Evolutionary conservation across 2,113 vertebrate species (phyloP).

Genomic region (Gambusia affinis): DNA sequence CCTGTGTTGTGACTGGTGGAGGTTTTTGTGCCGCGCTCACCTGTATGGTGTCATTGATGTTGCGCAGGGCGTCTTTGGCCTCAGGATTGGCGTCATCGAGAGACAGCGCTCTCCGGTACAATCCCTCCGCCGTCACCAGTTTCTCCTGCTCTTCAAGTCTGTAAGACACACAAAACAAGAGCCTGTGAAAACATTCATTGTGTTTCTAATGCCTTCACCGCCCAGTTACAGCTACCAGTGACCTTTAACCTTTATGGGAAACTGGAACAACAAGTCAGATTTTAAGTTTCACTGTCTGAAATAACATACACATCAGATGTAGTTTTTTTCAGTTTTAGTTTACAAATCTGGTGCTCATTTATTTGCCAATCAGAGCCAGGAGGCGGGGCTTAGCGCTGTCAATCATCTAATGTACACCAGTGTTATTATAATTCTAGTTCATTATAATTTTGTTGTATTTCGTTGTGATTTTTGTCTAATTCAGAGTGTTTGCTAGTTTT

Average conservation of each 20-base stretch:
- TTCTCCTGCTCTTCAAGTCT: slow-evolving; percentile 97
- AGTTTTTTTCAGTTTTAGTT: too few relatives aligned
- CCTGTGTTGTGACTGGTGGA: too few relatives aligned
- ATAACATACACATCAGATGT: not conserved
- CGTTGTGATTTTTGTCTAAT: too few relatives aligned
- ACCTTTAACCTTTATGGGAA: not conserved
- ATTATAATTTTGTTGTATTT: too few relatives aligned
- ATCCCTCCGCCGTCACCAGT: slow-evolving; percentile 89
- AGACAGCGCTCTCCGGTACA: slow-evolving; percentile 89
- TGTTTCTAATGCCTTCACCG: not conserved
- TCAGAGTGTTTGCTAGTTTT: too few relatives aligned
- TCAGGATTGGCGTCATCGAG: slow-evolving; percentile 90
- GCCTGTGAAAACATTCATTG: not conserved
- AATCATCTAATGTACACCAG: too few relatives aligned
- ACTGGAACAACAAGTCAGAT: not conserved
- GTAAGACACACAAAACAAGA: not conserved
- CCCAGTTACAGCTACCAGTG: not conserved
- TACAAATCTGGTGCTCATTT: too few relatives aligned
- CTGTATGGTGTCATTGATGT: slow-evolving; percentile 92
- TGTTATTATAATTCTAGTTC: too few relatives aligned
- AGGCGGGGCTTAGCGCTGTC: too few relatives aligned
- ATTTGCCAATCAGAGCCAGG: too few relatives aligned
- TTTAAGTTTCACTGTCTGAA: not conserved
- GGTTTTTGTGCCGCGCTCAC: slow-evolving; percentile 80
- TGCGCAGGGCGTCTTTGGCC: slow-evolving; percentile 89